These are phyloP conservation scores for Argya squamiceps DNA, from an alignment of 2,797 vertebrate species.

Conservation along the genomic window DNA sequence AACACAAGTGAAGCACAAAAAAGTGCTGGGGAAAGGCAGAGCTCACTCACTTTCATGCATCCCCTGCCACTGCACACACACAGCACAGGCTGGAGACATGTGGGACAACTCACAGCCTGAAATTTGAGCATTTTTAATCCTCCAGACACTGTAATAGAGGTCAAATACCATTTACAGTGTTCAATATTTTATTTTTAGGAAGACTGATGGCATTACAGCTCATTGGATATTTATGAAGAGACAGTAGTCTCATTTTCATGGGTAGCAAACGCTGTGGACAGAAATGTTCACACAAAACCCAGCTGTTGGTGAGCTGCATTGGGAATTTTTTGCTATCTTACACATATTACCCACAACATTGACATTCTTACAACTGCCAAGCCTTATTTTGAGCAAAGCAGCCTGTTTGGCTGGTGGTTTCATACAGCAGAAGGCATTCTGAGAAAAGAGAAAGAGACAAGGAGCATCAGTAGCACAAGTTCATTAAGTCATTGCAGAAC, in stretches of 20 bases:
- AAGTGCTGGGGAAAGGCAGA: not conserved
- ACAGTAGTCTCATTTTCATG: constrained; percentile 11
- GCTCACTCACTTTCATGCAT: fast-evolving
- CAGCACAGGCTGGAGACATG: not conserved
- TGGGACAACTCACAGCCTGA: not conserved
- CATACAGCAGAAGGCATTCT: not conserved
- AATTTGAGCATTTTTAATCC: not conserved
- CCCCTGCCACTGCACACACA: not conserved
- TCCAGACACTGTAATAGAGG: constrained; percentile 1
- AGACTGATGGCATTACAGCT: constrained; percentile 43
- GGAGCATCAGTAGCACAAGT: not conserved
- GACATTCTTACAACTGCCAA: not conserved
- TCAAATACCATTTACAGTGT: constrained; percentile 52
- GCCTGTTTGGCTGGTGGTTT: not conserved
- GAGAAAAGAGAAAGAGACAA: not conserved
- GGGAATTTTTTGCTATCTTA: not conserved
- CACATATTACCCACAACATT: not conserved
- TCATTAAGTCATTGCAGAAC: not conserved
- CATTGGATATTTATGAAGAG: constrained; percentile 55
- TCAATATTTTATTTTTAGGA: constrained; percentile 62
- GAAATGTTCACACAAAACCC: not conserved
- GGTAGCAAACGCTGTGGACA: fast-evolving
- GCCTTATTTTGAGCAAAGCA: not conserved
- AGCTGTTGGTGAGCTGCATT: not conserved
- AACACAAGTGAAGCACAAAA: not conserved